Evolutionary conservation across 2,888 invertebrate genomes (phyloP), one percentile per base, ranked within the genome.

Genomic region (Xestia sexstrigata): DNA sequence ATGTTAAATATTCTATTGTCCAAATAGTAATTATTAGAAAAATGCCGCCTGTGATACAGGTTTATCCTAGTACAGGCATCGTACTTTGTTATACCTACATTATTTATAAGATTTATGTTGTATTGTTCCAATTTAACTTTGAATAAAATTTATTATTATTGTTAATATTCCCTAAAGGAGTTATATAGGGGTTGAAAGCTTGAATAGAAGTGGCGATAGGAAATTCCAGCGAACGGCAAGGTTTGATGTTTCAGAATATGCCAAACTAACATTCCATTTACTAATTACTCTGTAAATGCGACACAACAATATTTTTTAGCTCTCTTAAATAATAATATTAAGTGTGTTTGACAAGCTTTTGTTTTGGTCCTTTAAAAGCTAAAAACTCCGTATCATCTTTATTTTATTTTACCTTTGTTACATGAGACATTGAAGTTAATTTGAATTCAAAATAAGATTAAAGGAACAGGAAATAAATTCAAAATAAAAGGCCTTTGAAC

Each of bases 401-500:
- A n/a, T 55, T 39, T 13, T n/a, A 49, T 69, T 26, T 30, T 17
- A 52, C 15, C 15, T 58, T n/a, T 30, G 20, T 17, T 42, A 42
- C 9, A 55, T 26, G 23, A 66, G 26, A 26, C 2, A 42, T 63
- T 30, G 9, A 17, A 13, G 2, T 63, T 20, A 62, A 13, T 78
- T 77, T 65, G 30, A 60, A 60, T 55, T 39, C 23, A 72, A 72
- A 58, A 58, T 13, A 9, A 69, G 2, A 11, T 23, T 30, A 13
- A 23, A 65, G n/a, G 26, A 26, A 58, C 15, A 15, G 60, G 69
- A 72, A 67, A 70, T 62, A 30, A 1, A 9, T 11, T 63, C 13
- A 5, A 23, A 63, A 23, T 82, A 13, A 66, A 75, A 52, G 60
- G 47, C 47, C 11, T 63, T 58, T 81, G 73, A 66, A 42, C 68